These are phyloP conservation scores for Dasyurus viverrinus DNA, from an alignment of 2,113 vertebrate genomes.

Conservation along the genomic window DNA sequence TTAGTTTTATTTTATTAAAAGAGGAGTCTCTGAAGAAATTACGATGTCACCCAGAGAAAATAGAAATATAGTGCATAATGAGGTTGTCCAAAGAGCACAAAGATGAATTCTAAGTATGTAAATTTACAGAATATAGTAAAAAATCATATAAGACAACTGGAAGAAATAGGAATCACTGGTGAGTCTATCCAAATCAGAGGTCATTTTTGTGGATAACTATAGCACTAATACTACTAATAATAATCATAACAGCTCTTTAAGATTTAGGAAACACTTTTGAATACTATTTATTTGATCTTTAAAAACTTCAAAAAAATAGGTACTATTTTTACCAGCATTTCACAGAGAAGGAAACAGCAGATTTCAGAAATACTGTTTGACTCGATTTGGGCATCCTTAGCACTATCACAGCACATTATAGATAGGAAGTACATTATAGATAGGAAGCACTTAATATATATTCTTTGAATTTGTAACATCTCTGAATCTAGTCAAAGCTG, in stretches of 20 bases:
- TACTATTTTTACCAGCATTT: background rate
- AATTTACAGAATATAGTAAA: background rate
- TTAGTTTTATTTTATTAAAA: background rate
- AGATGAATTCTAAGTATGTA: constrained; percentile 14
- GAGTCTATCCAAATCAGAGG: background rate
- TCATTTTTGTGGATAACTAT: background rate
- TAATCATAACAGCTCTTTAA: background rate
- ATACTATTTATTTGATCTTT: background rate
- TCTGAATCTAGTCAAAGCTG: background rate
- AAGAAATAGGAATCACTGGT: background rate
- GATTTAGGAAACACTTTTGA: background rate
- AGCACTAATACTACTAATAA: background rate
- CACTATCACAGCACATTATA: background rate
- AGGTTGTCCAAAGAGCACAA: background rate
- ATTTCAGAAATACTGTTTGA: background rate
- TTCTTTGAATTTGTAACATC: background rate
- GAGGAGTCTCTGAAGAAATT: background rate
- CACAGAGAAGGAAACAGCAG: background rate
- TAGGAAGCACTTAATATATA: background rate
- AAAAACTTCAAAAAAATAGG: background rate
- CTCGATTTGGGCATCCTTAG: background rate
- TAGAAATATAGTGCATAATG: background rate
- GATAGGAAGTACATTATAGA: background rate
- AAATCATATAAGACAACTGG: background rate
- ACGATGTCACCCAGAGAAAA: background rate